Percentiles rank a stretch among this genome's conserved stretches.
phyloP scores from a whole-genome alignment of 2,113 vertebrate species.

The Choloepus hoffmanni region DNA sequence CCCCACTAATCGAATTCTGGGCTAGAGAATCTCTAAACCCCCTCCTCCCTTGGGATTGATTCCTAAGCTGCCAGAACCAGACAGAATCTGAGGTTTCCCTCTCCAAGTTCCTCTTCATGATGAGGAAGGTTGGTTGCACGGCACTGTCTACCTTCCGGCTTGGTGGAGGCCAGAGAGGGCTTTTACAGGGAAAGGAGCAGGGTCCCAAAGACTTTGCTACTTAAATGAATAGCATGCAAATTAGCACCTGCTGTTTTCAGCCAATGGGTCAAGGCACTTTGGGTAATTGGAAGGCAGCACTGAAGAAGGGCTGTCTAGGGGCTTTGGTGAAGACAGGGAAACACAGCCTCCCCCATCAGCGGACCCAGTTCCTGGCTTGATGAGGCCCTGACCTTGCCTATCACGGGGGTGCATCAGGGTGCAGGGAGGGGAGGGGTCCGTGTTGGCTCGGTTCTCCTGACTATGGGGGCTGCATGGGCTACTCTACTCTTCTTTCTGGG shows the following conservation, averaged over 20 bases:
- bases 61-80: neutral
- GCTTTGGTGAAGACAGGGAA: slow-evolving; percentile 23
- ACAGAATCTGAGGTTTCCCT: neutral
- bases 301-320: neutral
- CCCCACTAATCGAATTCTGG: neutral
- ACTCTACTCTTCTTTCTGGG: neutral
- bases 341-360: neutral
- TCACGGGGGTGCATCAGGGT: neutral
- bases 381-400: slow-evolving; percentile 10
- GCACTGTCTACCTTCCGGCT: neutral
- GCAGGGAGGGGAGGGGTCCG: neutral
- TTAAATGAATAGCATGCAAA: slow-evolving; percentile 34
- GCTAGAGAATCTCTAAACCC: neutral
- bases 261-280: slow-evolving; percentile 29
- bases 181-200: neutral
- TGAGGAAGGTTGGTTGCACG: neutral
- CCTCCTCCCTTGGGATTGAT: neutral
- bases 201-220: neutral
- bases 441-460: neutral
- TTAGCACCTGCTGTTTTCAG: slow-evolving; percentile 26
- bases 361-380: neutral
- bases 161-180: neutral
- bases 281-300: neutral
- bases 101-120: neutral
- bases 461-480: neutral